phyloP scores from a whole-genome alignment of 1,140 invertebrate species.

The Trissolcus basalis region DNA sequence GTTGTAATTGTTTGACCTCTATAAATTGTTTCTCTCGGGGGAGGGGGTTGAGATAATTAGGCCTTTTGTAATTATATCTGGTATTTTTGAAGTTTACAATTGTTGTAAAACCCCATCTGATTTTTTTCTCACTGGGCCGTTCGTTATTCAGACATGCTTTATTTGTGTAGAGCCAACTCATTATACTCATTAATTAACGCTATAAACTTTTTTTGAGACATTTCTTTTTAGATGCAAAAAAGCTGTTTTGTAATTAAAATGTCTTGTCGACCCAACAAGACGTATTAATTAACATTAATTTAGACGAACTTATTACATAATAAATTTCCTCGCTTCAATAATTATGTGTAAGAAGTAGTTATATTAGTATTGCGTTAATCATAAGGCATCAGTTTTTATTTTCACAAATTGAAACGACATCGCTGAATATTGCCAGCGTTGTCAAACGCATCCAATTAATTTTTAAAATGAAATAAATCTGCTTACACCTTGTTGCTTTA shows the following conservation, averaged over 20 bases:
- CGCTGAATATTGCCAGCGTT: background rate
- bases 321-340: background rate
- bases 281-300: conserved; percentile 7
- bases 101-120: too few species aligned
- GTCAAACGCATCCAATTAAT: too few species aligned
- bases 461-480: too few species aligned
- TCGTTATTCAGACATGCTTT: too few species aligned
- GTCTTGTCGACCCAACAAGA: background rate
- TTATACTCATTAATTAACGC: conserved; percentile 1
- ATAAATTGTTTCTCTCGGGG: conserved; percentile 38
- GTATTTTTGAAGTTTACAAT: too few species aligned
- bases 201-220: background rate
- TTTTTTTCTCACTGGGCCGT: too few species aligned
- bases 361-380: background rate
- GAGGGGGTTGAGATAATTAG: conserved; percentile 34
- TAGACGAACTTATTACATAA: conserved; percentile 1
- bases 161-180: background rate
- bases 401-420: conserved; percentile 14
- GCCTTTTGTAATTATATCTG: conserved; percentile 48
- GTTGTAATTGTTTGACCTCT: conserved; percentile 33
- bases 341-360: conserved; percentile 4
- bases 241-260: conserved; percentile 1
- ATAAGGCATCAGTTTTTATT: conserved; percentile 1
- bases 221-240: background rate
- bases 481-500: too few species aligned